A percentile compares a stretch with the other conserved stretches of the same genome.
These are phyloP conservation scores for Proterorhinus semilunaris DNA, from an alignment of 2,113 vertebrate genomes.

Conservation along the genomic window DNA sequence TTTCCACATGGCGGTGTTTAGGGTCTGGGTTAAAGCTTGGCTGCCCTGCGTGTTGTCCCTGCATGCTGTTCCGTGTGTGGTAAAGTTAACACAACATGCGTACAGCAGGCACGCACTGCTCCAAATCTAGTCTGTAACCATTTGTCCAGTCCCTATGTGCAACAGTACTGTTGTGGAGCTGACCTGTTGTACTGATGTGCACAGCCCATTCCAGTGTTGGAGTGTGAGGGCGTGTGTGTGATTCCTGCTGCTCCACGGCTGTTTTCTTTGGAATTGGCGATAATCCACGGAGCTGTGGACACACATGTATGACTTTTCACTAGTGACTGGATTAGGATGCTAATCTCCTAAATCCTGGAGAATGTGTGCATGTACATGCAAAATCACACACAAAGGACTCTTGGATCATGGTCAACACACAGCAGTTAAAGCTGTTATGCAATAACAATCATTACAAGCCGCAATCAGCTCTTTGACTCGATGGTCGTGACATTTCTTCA, in stretches of 20 bases:
- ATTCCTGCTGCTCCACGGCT: constrained; percentile 47
- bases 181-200: constrained; percentile 36
- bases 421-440: constrained; percentile 32
- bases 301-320: constrained; percentile 23
- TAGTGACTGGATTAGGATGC: constrained; percentile 48
- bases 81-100: constrained; percentile 23
- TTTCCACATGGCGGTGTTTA: constrained; percentile 40
- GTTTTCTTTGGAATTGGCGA: constrained; percentile 34
- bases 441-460: constrained; percentile 23
- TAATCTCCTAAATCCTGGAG: constrained; percentile 51
- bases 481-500: constrained; percentile 4
- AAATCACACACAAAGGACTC: constrained; percentile 12
- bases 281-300: constrained; percentile 38
- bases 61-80: constrained; percentile 5
- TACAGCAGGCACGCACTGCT: neutral
- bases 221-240: constrained; percentile 28
- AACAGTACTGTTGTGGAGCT: constrained; percentile 23
- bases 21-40: constrained; percentile 45
- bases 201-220: constrained; percentile 41
- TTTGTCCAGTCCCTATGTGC: constrained; percentile 25
- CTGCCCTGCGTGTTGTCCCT: constrained; percentile 13
- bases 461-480: neutral
- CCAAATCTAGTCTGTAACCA: constrained; percentile 8
- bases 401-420: neutral
- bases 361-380: constrained; percentile 18